A percentile compares a stretch with the other conserved stretches of the same genome.
Conservation (phyloP, 2,888 invertebrate genomes). For the Tuberolachnus salignus region DNA sequence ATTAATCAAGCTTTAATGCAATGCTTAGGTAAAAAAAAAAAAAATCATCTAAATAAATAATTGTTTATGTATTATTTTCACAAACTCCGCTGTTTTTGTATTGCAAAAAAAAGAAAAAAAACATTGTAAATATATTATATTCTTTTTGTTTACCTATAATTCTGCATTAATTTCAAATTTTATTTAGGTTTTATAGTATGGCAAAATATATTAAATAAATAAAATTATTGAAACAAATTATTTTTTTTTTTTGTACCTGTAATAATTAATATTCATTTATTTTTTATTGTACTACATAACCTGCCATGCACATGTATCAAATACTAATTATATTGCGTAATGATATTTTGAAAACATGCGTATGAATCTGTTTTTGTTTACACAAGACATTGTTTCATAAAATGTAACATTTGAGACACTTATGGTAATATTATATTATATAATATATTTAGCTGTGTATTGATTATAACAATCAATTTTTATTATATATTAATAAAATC, state of each 20-base stretch:
- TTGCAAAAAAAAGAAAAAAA: conserved; percentile 17
- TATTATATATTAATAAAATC: conserved; percentile 25
- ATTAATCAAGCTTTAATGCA: conserved; percentile 20
- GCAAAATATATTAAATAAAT: background rate
- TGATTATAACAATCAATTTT: conserved; percentile 23
- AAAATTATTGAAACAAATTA: background rate
- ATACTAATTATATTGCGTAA: conserved; percentile 2
- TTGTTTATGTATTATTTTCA: conserved; percentile 41
- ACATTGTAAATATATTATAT: background rate
- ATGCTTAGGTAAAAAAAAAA: conserved; percentile 13
- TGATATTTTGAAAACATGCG: conserved; percentile 22
- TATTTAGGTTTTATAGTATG: background rate
- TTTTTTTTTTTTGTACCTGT: background rate
- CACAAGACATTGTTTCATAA: conserved; percentile 11
- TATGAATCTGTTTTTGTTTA: conserved; percentile 21
- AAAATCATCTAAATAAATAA: background rate
- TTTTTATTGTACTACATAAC: conserved; percentile 28
- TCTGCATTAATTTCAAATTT: background rate
- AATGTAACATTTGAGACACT: conserved; percentile 46
- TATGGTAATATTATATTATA: conserved; percentile 32
- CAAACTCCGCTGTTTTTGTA: conserved; percentile 43
- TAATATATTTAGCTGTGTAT: conserved; percentile 28
- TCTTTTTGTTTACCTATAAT: conserved; percentile 15
- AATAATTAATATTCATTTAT: conserved; percentile 5
- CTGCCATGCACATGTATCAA: conserved; percentile 16